These are phyloP conservation scores for Amiota minor DNA, from an alignment of 2,888 invertebrate genomes.

Conservation along the genomic window DNA sequence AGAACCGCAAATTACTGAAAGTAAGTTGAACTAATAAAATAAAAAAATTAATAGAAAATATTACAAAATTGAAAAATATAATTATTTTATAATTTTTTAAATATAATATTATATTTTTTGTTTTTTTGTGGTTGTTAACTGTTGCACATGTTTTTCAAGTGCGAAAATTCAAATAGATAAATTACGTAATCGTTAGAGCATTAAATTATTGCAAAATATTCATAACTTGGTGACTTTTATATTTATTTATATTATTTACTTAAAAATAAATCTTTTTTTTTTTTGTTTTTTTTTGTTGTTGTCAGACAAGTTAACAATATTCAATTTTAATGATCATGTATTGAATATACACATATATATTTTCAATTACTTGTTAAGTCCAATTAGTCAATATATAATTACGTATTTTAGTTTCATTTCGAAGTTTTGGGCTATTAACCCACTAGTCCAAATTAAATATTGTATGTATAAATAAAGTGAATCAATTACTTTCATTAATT, in stretches of 20 bases:
- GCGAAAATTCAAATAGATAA: no score
- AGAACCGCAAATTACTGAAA: conserved; percentile 48
- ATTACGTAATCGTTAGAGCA: conserved; percentile 22
- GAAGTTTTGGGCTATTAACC: no score
- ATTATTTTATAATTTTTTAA: background rate
- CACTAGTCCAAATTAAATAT: no score
- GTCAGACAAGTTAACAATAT: conserved; percentile 3
- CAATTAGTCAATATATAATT: no score
- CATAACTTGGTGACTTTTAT: background rate
- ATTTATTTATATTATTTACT: conserved; percentile 8
- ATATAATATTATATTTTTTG: background rate
- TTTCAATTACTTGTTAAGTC: no score
- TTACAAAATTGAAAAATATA: background rate
- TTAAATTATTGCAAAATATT: conserved; percentile 40
- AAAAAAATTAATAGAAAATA: background rate
- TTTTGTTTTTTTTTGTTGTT: no score
- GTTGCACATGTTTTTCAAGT: background rate
- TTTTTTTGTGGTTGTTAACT: background rate
- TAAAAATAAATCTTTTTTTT: background rate
- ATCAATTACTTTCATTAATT: no score
- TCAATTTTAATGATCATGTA: no score
- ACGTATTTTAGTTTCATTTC: no score
- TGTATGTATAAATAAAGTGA: no score
- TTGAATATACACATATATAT: no score
- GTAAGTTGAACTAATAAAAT: conserved; percentile 37